Evolutionary conservation across 2,888 invertebrate species (phyloP).

Genomic region (Netelia virgata): DNA sequence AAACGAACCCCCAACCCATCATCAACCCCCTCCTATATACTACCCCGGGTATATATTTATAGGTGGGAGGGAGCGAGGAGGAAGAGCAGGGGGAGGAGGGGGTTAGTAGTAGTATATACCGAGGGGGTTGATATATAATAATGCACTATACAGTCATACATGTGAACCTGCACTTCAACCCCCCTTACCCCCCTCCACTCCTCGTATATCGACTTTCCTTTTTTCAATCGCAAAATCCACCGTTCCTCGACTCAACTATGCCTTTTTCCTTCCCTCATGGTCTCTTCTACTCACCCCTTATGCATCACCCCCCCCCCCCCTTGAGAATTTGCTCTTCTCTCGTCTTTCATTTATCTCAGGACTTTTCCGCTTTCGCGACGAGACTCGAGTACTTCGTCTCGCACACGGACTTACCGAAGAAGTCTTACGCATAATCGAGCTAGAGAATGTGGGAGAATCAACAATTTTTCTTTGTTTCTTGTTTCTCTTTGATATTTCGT

Average conservation of each 20-base stretch:
- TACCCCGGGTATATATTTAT: neutral
- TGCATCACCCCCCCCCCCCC: neutral
- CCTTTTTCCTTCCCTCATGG: conserved; percentile 18
- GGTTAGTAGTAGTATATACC: too few relatives aligned
- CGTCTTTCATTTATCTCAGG: conserved; percentile 60
- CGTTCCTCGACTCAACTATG: conserved; percentile 39
- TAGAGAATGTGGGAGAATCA: neutral
- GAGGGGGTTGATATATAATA: neutral
- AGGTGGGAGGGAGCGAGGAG: too few relatives aligned
- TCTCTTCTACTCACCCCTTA: conserved; percentile 8
- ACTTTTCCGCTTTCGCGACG: conserved; percentile 17
- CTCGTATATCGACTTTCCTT: conserved; percentile 78
- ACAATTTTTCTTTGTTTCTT: neutral
- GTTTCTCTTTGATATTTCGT: neutral
- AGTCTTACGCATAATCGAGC: neutral
- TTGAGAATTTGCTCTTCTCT: conserved; percentile 53
- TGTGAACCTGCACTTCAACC: neutral
- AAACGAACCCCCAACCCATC: conserved; percentile 79
- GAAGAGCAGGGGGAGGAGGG: too few relatives aligned
- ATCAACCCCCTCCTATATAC: conserved; percentile 72
- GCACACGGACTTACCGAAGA: neutral
- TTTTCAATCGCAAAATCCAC: conserved; percentile 76
- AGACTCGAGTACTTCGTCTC: neutral
- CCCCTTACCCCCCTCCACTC: conserved; percentile 51
- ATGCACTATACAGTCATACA: neutral